phyloP scores from a whole-genome alignment of 2,888 invertebrate genomes.

The Heliconius sara region DNA sequence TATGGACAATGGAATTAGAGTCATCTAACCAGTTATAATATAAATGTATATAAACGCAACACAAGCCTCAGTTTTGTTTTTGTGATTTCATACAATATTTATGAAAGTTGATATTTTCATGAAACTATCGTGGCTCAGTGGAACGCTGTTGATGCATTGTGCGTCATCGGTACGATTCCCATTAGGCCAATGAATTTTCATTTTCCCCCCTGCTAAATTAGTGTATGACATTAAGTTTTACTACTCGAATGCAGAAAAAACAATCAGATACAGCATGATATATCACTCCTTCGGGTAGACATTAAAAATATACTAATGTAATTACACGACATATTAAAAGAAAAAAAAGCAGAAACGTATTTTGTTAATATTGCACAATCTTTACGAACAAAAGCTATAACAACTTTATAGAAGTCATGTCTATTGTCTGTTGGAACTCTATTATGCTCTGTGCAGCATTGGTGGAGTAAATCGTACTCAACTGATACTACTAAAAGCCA shows the following conservation, averaged over 20 bases:
- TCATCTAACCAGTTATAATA: too few relatives aligned
- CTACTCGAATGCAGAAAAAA: too few relatives aligned
- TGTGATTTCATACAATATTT: not conserved
- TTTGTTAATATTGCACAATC: not conserved
- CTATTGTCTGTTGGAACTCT: not conserved
- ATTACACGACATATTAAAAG: not conserved
- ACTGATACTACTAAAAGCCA: slow-evolving; percentile 14
- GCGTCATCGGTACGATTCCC: not conserved
- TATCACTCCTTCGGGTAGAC: not conserved
- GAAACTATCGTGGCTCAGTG: not conserved
- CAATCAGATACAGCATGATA: not conserved
- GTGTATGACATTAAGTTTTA: too few relatives aligned
- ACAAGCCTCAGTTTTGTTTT: not conserved
- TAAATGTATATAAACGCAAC: too few relatives aligned
- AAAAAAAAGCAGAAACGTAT: not conserved
- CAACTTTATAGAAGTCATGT: not conserved
- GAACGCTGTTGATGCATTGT: not conserved
- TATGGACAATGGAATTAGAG: not conserved
- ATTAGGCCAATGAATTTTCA: not conserved
- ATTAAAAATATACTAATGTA: not conserved
- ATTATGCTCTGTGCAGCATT: not conserved
- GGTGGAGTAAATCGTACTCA: slow-evolving; percentile 9
- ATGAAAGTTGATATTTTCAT: not conserved
- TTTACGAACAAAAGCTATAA: not conserved
- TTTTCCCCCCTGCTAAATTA: too few relatives aligned